Conservation (phyloP, 2,888 invertebrate species). For the Zygogramma bicolorata region DNA sequence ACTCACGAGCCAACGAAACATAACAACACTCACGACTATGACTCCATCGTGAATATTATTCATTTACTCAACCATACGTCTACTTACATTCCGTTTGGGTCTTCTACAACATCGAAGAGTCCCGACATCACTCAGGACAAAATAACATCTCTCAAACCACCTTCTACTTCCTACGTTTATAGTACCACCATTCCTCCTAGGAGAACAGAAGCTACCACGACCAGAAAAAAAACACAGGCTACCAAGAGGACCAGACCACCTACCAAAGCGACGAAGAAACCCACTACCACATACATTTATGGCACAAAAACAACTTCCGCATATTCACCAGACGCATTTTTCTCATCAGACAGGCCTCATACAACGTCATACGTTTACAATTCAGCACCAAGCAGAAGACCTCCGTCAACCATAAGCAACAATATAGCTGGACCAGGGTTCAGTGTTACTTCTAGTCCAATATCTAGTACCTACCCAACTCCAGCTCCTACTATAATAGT, state of each 20-base stretch:
- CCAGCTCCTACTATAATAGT: constrained; percentile 74
- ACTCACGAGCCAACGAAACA: constrained; percentile 60
- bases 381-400: constrained; percentile 50
- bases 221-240: constrained; percentile 46
- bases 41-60: constrained; percentile 73
- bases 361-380: constrained; percentile 66
- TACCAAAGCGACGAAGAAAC: constrained; percentile 61
- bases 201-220: constrained; percentile 46
- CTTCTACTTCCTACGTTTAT: constrained; percentile 66
- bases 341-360: constrained; percentile 57
- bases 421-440: constrained; percentile 57
- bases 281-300: constrained; percentile 33
- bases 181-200: constrained; percentile 52
- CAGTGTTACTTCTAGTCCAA: constrained; percentile 55
- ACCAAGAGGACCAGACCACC: constrained; percentile 61
- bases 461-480: constrained; percentile 56
- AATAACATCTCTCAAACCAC: constrained; percentile 58
- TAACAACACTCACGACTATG: constrained; percentile 67
- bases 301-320: constrained; percentile 56
- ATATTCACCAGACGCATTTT: constrained; percentile 54
- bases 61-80: constrained; percentile 72
- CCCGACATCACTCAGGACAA: constrained; percentile 51
- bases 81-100: constrained; percentile 63
- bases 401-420: constrained; percentile 50
- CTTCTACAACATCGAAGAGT: constrained; percentile 57